Conservation (phyloP, 2,797 vertebrate species). For the Limnodromus scolopaceus region DNA sequence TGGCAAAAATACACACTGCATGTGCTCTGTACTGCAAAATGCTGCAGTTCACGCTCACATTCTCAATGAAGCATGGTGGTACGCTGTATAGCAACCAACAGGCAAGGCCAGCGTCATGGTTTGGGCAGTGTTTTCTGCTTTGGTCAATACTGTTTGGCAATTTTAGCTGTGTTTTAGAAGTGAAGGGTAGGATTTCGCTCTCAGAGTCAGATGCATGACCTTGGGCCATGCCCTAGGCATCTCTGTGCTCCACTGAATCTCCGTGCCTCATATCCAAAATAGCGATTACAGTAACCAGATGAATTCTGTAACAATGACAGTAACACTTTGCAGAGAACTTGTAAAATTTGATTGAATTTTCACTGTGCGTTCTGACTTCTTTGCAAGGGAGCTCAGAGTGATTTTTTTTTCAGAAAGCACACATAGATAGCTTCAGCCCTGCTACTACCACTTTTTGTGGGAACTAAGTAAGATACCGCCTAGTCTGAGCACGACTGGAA, state of each 20-base stretch:
- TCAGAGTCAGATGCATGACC: not conserved
- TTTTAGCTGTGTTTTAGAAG: not conserved
- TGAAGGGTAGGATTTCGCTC: not conserved
- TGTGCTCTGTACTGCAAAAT: not conserved
- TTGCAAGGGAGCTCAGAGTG: not conserved
- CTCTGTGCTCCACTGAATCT: not conserved
- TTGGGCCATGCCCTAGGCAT: not conserved
- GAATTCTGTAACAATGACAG: not conserved
- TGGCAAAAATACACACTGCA: not conserved
- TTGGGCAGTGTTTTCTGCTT: not conserved
- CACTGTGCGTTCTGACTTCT: not conserved
- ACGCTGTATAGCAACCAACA: not conserved
- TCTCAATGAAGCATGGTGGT: not conserved
- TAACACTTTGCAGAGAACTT: constrained; percentile 6
- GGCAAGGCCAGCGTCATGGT: not conserved
- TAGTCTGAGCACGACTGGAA: not conserved
- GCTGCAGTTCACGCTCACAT: not conserved
- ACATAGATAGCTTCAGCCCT: not conserved
- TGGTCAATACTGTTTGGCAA: not conserved
- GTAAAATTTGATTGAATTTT: constrained; percentile 13
- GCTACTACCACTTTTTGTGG: not conserved
- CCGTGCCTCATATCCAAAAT: not conserved
- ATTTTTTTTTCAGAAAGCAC: not conserved
- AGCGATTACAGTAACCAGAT: not conserved
- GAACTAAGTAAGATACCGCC: not conserved